These are phyloP conservation scores for Trichoplusia ni DNA, from an alignment of 1,140 invertebrate genomes.

Conservation along the genomic window DNA sequence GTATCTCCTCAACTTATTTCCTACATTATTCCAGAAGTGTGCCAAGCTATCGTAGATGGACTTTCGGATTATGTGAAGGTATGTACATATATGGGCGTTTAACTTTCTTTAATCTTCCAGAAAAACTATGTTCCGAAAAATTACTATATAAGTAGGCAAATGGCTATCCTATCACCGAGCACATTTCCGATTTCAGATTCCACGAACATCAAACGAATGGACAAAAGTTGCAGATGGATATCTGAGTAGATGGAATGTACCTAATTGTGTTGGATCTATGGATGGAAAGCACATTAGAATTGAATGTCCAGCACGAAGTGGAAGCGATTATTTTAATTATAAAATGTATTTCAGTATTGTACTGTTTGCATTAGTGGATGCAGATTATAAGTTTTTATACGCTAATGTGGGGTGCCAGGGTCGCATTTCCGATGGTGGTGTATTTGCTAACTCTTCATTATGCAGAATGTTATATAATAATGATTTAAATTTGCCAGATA, in stretches of 20 bases:
- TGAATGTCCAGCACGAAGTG: not conserved
- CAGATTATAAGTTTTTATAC: conserved; percentile 61
- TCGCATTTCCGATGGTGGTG: conserved; percentile 58
- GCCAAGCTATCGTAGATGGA: not conserved
- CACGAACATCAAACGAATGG: not conserved
- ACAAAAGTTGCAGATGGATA: not conserved
- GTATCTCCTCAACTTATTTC: not conserved
- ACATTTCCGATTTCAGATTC: too few relatives aligned
- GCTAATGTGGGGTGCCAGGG: conserved; percentile 63
- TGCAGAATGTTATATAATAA: conserved; percentile 31
- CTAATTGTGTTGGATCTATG: conserved; percentile 9
- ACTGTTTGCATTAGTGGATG: conserved; percentile 50
- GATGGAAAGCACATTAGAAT: conserved; percentile 8
- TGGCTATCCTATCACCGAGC: too few relatives aligned
- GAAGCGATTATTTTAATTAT: too few relatives aligned
- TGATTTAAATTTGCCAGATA: conserved; percentile 8
- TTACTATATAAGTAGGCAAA: too few relatives aligned
- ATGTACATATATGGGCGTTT: too few relatives aligned
- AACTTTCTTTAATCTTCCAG: too few relatives aligned
- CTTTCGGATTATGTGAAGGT: not conserved
- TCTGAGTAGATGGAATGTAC: not conserved
- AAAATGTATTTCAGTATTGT: too few relatives aligned
- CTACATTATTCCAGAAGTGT: not conserved
- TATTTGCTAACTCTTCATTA: conserved; percentile 52
- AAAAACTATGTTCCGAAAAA: too few relatives aligned